Base-by-base conservation (phyloP, 2,888 invertebrate genomes). In the Drosophila mulleri region DNA sequence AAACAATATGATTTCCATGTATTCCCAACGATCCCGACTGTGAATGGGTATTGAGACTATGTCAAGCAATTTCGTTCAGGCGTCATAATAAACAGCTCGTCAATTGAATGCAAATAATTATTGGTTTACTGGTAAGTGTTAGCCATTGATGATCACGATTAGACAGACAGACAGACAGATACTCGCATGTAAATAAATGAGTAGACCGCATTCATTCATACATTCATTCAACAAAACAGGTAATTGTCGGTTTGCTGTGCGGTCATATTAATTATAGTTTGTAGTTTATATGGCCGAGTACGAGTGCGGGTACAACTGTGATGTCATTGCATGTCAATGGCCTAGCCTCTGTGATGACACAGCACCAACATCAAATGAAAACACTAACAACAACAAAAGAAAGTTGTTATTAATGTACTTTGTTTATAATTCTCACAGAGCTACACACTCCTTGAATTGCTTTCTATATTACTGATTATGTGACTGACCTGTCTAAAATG, bases 271-370 rank as follows among this genome's bases (percentile, higher is more conserved):
- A 79, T 79, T 79, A 70, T 70, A 77, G 67, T 77, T 77, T 77
- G 48, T 71, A 74, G 67, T 58, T 68, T 39, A 53, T 53, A 53
- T 39, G 23, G 11, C 11, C 11, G 39, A n/a, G 50, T 52, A 20
- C 12, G 64, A 42, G 35, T 60, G n/a, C 23, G 44, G 52, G 63
- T 61, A 69, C 60, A 71, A 71, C 53, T 78, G 75, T 74, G 78
- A 75, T 78, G 78, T 78, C 78, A 78, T 78, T 69, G 65, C 72
- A 78, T 72, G 78, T 78, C 78, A 78, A 78, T 78, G 78, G 71
- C 78, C 78, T 74, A 65, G 66, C 39, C 66, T 57, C 45, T 44
- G 57, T 67, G 64, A 68, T 77, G 73, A 75, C 71, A 68, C 60
- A 79, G 72, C 70, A 65, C 12, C 63, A 63, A 32, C 29, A 45